Conservation (phyloP, 2,888 invertebrate genomes). For the Laothoe populi region DNA sequence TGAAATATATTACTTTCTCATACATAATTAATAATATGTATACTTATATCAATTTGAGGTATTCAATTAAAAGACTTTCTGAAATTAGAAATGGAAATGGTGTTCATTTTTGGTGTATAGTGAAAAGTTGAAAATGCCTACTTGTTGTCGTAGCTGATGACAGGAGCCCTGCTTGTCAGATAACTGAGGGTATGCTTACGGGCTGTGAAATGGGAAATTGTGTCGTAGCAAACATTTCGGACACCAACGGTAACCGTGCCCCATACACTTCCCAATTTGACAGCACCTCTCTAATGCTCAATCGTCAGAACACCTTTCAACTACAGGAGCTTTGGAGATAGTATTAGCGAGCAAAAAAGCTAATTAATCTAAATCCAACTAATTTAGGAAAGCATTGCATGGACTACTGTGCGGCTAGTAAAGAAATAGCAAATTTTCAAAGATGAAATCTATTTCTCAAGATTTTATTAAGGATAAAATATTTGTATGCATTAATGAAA, state of each 20-base stretch:
- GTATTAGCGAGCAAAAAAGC: conserved; percentile 66
- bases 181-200: conserved; percentile 64
- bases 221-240: neutral
- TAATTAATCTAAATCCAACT: conserved; percentile 60
- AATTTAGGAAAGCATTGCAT: conserved; percentile 70
- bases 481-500: neutral
- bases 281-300: conserved; percentile 78
- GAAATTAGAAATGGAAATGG: conserved; percentile 6
- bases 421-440: conserved; percentile 47
- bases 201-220: conserved; percentile 59
- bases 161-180: conserved; percentile 80
- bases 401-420: conserved; percentile 69
- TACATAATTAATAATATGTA: neutral
- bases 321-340: conserved; percentile 55
- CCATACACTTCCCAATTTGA: conserved; percentile 55
- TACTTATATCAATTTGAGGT: conserved; percentile 10
- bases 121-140: neutral
- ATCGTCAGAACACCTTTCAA: conserved; percentile 50
- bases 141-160: conserved; percentile 74
- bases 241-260: conserved; percentile 13
- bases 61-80: conserved; percentile 10
- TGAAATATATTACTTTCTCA: neutral
- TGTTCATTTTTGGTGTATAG: conserved; percentile 10
- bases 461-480: conserved; percentile 4
- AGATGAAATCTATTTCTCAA: conserved; percentile 24